Conservation (phyloP, 2,113 vertebrate genomes). For the Xiphorhynchus elegans region DNA sequence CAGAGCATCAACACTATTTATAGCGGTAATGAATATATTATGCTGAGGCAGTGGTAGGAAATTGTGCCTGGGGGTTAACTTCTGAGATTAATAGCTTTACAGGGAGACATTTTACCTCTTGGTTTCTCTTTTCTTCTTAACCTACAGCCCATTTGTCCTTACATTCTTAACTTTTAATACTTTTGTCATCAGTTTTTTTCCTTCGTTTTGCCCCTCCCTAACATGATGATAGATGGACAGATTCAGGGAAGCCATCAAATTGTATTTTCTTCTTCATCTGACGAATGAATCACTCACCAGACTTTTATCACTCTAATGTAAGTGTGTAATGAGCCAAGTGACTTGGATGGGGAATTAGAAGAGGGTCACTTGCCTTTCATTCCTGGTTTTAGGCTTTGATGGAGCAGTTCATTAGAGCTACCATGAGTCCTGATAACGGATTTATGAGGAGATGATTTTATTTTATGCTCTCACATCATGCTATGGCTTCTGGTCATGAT, state of each 20-base stretch:
- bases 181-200: not conserved
- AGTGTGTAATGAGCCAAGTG: constrained; percentile 37
- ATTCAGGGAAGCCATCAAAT: not conserved
- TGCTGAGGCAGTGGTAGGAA: not conserved
- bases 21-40: not conserved
- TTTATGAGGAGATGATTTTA: not conserved
- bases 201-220: not conserved
- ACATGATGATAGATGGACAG: not conserved
- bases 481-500: not conserved
- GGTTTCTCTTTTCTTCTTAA: not conserved
- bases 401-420: not conserved
- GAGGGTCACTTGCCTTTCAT: not conserved
- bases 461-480: not conserved
- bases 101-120: not conserved
- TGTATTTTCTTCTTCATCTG: not conserved
- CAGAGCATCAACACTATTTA: not conserved
- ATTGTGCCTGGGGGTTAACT: not conserved
- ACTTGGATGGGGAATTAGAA: not conserved
- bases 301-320: not conserved
- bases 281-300: not conserved
- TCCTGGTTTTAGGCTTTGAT: not conserved
- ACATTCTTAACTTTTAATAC: not conserved
- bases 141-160: not conserved
- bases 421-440: not conserved
- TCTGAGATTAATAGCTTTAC: not conserved